These are phyloP conservation scores for Diarsia mendica DNA, from an alignment of 2,888 invertebrate species.

Conservation along the genomic window DNA sequence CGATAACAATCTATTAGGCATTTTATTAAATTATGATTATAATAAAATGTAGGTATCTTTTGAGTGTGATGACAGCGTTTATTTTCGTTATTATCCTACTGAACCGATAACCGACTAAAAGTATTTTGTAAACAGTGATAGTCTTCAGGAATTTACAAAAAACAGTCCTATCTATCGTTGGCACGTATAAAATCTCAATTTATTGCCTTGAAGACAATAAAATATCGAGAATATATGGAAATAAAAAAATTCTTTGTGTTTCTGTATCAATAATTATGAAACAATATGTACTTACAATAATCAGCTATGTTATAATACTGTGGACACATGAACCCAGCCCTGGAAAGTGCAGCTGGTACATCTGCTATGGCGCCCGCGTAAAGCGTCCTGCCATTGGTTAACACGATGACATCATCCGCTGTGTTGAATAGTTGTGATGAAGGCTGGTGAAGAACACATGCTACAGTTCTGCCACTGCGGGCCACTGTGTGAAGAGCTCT, in stretches of 20 bases:
- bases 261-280: background rate
- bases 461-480: slow-evolving; percentile 92
- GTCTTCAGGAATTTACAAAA: background rate
- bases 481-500: slow-evolving; percentile 91
- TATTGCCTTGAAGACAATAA: slow-evolving; percentile 9
- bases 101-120: slow-evolving; percentile 10
- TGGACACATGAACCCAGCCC: slow-evolving; percentile 92
- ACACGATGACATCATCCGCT: slow-evolving; percentile 93
- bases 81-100: background rate
- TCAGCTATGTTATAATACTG: slow-evolving; percentile 95
- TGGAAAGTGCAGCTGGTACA: slow-evolving; percentile 90
- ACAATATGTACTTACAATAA: slow-evolving; percentile 90
- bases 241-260: slow-evolving; percentile 5
- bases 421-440: slow-evolving; percentile 93
- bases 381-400: slow-evolving; percentile 92
- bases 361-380: slow-evolving; percentile 92
- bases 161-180: slow-evolving; percentile 19
- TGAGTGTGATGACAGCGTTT: background rate
- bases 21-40: slow-evolving; percentile 3
- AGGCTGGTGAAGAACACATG: slow-evolving; percentile 95
- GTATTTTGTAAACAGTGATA: slow-evolving; percentile 6
- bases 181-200: slow-evolving; percentile 11
- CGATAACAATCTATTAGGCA: slow-evolving; percentile 11
- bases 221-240: background rate
- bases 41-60: background rate